Evolutionary conservation across 2,888 invertebrate species (phyloP), one percentile per base, ranked within the genome.

Genomic region (Drosophila tanythrix): DNA sequence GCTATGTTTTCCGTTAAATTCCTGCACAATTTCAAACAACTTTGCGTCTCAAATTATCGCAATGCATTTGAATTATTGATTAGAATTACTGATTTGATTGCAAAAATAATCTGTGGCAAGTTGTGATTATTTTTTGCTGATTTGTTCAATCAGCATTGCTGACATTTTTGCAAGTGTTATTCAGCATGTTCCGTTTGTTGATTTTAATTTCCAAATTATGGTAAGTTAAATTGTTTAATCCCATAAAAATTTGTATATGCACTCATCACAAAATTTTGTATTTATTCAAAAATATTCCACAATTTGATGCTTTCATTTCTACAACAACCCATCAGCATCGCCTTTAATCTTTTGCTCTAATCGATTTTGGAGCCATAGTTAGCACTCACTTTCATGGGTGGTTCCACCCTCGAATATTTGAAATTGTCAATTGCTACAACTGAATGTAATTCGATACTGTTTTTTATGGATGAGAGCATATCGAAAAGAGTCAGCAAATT

Each of bases 401-500:
- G 15, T 10, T 8, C 25, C 60, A 52, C 31, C 36, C 55, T 36
- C 48, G 27, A 21, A 18, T 5, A 25, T 35, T 27, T 18, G 38
- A 40, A 59, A 57, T 35, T 62, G 76, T 66, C 52, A 71, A 64
- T 57, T 66, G 61, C 65, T 62, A 70, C 61, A 46, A 58, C 67
- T 57, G 70, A 67, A 70, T 46, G 83, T 71, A 84, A 89, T 81
- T 81, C 56, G 82, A 84, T 87, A 73, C 76, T 27, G 35, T 71
- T 81, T 87, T 78, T 87, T 68, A 59, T 83, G 82, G 68, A 50
- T 79, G 73, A 43, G n/a, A 50, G 57, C 62, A 74, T 74, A 82
- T 82, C 88, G 74, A 70, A 87, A 73, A 64, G 46, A 56, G 67
- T 53, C 61, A 66, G 57, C 70, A 71, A 89, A 84, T 84, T 84